Evolutionary conservation across 2,113 vertebrate species (phyloP).

Genomic region (Propithecus coquereli): DNA sequence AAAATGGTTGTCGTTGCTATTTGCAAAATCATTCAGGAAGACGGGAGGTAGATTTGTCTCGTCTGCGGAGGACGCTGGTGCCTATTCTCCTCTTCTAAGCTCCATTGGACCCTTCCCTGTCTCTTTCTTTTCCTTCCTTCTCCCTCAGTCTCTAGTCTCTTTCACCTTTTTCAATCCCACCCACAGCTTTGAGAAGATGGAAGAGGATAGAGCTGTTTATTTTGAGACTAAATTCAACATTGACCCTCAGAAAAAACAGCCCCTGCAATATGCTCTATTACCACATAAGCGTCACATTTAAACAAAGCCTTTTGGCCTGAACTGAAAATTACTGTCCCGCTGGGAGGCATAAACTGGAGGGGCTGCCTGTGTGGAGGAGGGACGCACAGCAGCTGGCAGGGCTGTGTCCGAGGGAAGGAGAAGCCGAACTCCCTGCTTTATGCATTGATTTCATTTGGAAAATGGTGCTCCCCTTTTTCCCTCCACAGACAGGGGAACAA

Average conservation of each 20-base stretch:
- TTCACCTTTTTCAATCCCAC: slow-evolving; percentile 40
- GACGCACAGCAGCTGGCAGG: background rate
- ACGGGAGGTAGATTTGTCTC: background rate
- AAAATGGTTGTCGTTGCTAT: background rate
- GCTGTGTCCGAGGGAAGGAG: background rate
- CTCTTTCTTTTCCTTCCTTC: background rate
- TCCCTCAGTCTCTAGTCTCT: background rate
- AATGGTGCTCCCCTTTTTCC: background rate
- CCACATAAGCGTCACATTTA: slow-evolving; percentile 67
- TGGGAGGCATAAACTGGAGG: slow-evolving; percentile 60
- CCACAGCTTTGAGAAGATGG: slow-evolving; percentile 31
- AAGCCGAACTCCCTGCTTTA: background rate
- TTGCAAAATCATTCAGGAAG: background rate
- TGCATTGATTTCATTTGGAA: slow-evolving; percentile 32
- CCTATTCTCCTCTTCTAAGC: background rate
- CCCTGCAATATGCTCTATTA: slow-evolving; percentile 58
- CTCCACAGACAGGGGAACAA: slow-evolving; percentile 34
- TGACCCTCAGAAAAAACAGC: slow-evolving; percentile 61
- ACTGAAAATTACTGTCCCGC: slow-evolving; percentile 67
- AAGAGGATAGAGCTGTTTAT: slow-evolving; percentile 61
- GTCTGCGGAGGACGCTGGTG: background rate
- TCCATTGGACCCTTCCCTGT: background rate
- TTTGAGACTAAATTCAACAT: slow-evolving; percentile 69
- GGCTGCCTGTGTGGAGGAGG: background rate
- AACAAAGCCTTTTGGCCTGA: slow-evolving; percentile 74